A percentile compares a stretch with the other conserved stretches of the same genome.
These are phyloP conservation scores for Saturnia japonica DNA, from an alignment of 2,888 invertebrate species.

Conservation along the genomic window DNA sequence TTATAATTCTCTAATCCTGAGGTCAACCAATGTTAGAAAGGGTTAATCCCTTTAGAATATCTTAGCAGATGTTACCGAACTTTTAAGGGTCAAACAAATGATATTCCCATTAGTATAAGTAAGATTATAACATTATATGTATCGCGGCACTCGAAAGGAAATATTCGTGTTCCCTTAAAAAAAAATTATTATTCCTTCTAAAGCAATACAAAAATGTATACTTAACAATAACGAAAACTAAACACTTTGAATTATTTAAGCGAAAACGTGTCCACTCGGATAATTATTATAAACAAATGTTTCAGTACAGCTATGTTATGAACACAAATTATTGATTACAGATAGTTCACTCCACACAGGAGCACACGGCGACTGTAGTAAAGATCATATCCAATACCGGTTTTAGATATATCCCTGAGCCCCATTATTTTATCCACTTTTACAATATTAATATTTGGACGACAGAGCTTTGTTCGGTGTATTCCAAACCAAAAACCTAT, in stretches of 20 bases:
- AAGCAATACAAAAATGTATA: neutral
- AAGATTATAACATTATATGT: slow-evolving; percentile 1
- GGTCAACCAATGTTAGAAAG: neutral
- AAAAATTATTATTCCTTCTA: neutral
- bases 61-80: neutral
- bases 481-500: too few relatives aligned
- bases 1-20: neutral
- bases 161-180: too few relatives aligned
- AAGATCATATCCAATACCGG: neutral
- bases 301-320: neutral
- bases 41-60: neutral
- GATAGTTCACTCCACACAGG: neutral
- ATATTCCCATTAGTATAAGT: neutral
- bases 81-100: neutral
- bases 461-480: too few relatives aligned
- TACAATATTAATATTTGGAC: neutral
- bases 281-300: slow-evolving; percentile 4
- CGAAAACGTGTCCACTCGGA: neutral
- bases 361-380: neutral
- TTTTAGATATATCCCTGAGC: neutral
- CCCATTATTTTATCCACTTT: neutral
- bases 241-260: neutral
- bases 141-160: too few relatives aligned
- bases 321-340: neutral
- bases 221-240: neutral